Evolutionary conservation across 2,113 vertebrate genomes (phyloP).

Genomic region (Turnix velox): DNA sequence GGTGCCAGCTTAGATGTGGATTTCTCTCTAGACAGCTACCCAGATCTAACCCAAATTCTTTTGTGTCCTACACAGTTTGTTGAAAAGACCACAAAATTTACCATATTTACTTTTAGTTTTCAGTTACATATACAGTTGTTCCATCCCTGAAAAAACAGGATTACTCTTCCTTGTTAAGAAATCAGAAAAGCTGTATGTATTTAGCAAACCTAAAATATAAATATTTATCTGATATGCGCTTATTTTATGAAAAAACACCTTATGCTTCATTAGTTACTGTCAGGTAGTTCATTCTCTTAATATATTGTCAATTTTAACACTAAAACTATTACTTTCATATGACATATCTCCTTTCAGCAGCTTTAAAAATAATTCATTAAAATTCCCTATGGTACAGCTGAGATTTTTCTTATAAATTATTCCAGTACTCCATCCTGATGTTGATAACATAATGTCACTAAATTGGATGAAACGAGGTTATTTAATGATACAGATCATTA

Average conservation of each 20-base stretch:
- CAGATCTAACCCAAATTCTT: background rate
- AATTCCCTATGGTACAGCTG: background rate
- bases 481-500: background rate
- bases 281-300: background rate
- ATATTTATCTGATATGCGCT: background rate
- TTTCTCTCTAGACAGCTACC: background rate
- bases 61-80: background rate
- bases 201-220: background rate
- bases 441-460: background rate
- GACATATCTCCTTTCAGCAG: background rate
- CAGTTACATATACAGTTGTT: background rate
- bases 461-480: background rate
- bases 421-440: background rate
- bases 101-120: background rate
- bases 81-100: background rate
- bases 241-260: background rate
- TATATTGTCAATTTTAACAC: background rate
- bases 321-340: background rate
- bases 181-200: background rate
- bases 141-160: background rate
- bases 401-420: background rate
- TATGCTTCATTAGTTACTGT: background rate
- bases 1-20: background rate
- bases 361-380: background rate
- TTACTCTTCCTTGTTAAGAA: background rate